phyloP scores from a whole-genome alignment of 1,140 invertebrate species.

The Drosophila pallidifrons region DNA sequence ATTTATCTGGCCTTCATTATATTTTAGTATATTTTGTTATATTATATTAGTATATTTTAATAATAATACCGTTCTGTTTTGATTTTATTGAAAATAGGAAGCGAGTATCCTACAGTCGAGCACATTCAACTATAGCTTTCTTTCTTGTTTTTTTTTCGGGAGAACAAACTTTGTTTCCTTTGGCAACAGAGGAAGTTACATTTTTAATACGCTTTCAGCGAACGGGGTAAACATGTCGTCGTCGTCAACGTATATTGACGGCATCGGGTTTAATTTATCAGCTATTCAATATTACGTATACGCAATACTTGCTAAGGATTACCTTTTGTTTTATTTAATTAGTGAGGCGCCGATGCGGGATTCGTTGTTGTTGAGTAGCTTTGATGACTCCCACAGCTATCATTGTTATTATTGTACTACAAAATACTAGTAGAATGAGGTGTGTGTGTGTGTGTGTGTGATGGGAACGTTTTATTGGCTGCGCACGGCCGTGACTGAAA shows the following conservation, averaged over 20 bases:
- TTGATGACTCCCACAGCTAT: conserved; percentile 15
- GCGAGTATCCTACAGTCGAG: too few relatives aligned
- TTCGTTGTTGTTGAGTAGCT: conserved; percentile 4
- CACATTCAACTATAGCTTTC: too few relatives aligned
- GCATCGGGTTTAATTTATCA: conserved; percentile 1
- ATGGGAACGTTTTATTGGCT: conserved; percentile 46
- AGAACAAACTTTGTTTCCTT: conserved; percentile 54
- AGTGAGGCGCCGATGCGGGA: conserved; percentile 43
- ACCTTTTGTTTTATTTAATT: conserved; percentile 80
- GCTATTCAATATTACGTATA: background rate
- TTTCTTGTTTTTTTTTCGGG: too few relatives aligned
- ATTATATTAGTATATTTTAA: too few relatives aligned
- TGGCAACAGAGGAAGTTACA: conserved; percentile 52
- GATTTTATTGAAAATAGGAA: too few relatives aligned
- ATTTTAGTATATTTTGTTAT: too few relatives aligned
- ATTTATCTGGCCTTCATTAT: too few relatives aligned
- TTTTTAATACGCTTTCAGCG: conserved; percentile 31
- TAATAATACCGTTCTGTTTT: too few relatives aligned
- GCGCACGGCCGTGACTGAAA: conserved; percentile 56
- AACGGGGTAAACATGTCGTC: background rate
- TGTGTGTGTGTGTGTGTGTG: conserved; percentile 26
- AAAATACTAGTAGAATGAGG: too few relatives aligned
- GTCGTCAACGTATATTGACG: background rate
- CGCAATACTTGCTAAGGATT: conserved; percentile 45
- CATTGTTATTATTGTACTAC: conserved; percentile 58